Evolutionary conservation across 2,797 vertebrate genomes (phyloP).

Genomic region (Spheniscus humboldti): DNA sequence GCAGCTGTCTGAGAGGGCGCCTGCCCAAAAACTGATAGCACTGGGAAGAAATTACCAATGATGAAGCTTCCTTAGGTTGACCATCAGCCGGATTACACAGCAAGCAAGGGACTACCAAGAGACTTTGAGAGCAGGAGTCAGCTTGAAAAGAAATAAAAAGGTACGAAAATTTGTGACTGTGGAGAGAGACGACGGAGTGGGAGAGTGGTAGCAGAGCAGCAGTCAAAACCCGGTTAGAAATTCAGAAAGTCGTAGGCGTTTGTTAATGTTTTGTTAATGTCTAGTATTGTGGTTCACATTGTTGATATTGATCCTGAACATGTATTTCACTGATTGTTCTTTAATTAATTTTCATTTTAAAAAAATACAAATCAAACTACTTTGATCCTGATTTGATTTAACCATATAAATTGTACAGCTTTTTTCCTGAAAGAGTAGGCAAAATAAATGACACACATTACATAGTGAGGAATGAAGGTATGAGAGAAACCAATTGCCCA

Average conservation of each 20-base stretch:
- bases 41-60: background rate
- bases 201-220: background rate
- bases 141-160: background rate
- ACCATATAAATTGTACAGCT: accelerated
- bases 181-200: background rate
- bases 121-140: background rate
- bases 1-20: background rate
- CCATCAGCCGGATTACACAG: background rate
- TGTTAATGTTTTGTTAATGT: background rate
- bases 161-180: background rate
- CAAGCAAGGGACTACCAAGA: background rate
- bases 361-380: background rate
- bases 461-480: background rate
- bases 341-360: background rate
- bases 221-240: background rate
- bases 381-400: background rate
- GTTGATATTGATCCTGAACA: background rate
- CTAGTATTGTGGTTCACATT: background rate
- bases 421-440: background rate
- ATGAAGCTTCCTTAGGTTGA: background rate
- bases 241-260: accelerated
- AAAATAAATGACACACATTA: background rate
- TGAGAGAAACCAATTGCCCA: background rate
- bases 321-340: background rate
- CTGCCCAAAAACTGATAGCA: accelerated